These are phyloP conservation scores for Merodon equestris DNA, from an alignment of 2,888 invertebrate species.

Conservation along the genomic window DNA sequence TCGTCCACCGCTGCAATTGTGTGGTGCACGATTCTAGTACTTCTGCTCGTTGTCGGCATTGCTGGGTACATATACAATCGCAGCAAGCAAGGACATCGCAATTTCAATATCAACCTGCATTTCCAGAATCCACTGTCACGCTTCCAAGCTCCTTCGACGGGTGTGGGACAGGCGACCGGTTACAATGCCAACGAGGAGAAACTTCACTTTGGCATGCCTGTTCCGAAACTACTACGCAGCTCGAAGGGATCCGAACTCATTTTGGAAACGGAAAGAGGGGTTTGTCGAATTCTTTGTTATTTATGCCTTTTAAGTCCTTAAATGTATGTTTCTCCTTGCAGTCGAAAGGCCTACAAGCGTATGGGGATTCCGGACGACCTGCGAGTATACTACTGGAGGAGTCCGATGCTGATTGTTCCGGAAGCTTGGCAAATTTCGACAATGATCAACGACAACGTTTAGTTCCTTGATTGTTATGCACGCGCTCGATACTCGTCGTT, in stretches of 20 bases:
- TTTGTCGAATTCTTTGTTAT: slow-evolving; percentile 12
- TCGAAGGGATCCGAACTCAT: slow-evolving; percentile 72
- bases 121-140: slow-evolving; percentile 79
- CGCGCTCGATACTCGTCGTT: no score
- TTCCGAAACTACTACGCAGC: slow-evolving; percentile 72
- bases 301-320: neutral
- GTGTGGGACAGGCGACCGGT: slow-evolving; percentile 61
- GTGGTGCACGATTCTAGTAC: slow-evolving; percentile 59
- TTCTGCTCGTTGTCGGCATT: slow-evolving; percentile 66
- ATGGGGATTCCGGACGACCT: slow-evolving; percentile 37
- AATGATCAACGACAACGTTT: slow-evolving; percentile 75
- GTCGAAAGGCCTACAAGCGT: slow-evolving; percentile 35
- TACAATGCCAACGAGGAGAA: slow-evolving; percentile 69
- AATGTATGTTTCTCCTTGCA: slow-evolving; percentile 19
- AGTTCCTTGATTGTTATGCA: slow-evolving; percentile 72
- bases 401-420: slow-evolving; percentile 71
- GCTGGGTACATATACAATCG: slow-evolving; percentile 75
- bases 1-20: slow-evolving; percentile 55
- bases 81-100: slow-evolving; percentile 79
- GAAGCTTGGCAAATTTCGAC: slow-evolving; percentile 72
- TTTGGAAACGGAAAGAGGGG: slow-evolving; percentile 71
- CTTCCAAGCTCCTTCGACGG: slow-evolving; percentile 53
- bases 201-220: slow-evolving; percentile 71
- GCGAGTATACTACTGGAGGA: slow-evolving; percentile 63
- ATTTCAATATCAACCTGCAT: slow-evolving; percentile 78